Percentiles rank a stretch among this genome's conserved stretches.
These are phyloP conservation scores for Neodiprion virginianus DNA, from an alignment of 1,140 invertebrate genomes.

Conservation along the genomic window DNA sequence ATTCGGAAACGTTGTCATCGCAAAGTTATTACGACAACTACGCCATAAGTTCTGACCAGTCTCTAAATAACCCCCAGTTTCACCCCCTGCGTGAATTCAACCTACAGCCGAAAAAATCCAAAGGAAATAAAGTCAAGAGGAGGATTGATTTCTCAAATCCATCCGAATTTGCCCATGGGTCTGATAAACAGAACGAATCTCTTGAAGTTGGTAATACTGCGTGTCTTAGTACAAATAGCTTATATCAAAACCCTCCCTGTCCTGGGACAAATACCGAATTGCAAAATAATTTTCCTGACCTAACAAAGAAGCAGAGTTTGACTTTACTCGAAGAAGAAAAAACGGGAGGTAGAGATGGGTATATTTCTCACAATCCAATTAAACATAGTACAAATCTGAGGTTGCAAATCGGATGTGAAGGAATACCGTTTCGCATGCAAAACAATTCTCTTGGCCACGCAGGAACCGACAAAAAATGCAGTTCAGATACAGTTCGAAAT, in stretches of 20 bases:
- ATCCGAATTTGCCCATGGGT: background rate
- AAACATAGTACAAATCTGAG: background rate
- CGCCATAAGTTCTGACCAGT: slow-evolving; percentile 4
- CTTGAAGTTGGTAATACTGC: background rate
- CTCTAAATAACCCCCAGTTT: background rate
- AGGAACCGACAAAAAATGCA: background rate
- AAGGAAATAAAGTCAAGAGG: slow-evolving; percentile 22
- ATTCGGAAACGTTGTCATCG: slow-evolving; percentile 9
- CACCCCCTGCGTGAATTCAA: background rate
- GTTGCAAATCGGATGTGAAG: background rate
- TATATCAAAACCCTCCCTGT: background rate
- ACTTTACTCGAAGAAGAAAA: background rate
- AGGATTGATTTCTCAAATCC: slow-evolving; percentile 27
- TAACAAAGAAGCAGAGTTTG: background rate
- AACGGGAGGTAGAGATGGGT: background rate
- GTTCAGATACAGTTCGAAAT: background rate
- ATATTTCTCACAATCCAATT: background rate
- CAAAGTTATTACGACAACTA: slow-evolving; percentile 15
- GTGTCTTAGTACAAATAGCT: background rate
- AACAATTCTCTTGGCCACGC: background rate
- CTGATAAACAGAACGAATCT: background rate
- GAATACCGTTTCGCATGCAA: background rate
- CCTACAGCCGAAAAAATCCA: background rate
- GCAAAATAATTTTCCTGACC: background rate
- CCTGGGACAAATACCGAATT: background rate